Conservation (phyloP, 2,113 vertebrate species). For the Malurus elegans region DNA sequence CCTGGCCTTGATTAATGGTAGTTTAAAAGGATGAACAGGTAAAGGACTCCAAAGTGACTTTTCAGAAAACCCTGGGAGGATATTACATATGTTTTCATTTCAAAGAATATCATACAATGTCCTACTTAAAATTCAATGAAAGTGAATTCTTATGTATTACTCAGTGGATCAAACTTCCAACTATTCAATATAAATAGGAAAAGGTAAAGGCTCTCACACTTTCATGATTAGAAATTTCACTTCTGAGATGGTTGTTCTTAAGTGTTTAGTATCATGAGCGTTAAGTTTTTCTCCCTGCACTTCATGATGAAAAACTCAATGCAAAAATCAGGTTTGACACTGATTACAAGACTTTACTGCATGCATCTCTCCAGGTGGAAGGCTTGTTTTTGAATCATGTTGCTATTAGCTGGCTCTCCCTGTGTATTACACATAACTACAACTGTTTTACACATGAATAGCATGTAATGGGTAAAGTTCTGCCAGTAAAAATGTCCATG, state of each 20-base stretch:
- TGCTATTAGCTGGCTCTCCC: not conserved
- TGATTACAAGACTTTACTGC: not conserved
- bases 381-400: not conserved
- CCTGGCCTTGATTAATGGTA: not conserved
- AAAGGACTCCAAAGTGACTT: not conserved
- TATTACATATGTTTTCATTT: not conserved
- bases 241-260: not conserved
- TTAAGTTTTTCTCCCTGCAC: not conserved
- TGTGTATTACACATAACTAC: not conserved
- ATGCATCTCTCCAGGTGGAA: not conserved
- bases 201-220: not conserved
- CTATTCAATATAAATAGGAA: not conserved
- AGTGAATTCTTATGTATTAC: not conserved
- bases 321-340: not conserved
- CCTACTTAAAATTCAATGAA: not conserved
- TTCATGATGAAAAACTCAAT: not conserved
- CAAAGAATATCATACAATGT: not conserved
- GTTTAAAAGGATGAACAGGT: not conserved
- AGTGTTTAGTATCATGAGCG: not conserved
- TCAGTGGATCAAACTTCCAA: not conserved
- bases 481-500: not conserved
- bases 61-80: not conserved
- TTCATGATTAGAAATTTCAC: not conserved
- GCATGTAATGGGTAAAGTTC: not conserved
- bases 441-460: fast-evolving